Evolutionary conservation across 2,113 vertebrate genomes (phyloP), one percentile per base, ranked within the genome.

Genomic region (Campylorhamphus procurvoides): DNA sequence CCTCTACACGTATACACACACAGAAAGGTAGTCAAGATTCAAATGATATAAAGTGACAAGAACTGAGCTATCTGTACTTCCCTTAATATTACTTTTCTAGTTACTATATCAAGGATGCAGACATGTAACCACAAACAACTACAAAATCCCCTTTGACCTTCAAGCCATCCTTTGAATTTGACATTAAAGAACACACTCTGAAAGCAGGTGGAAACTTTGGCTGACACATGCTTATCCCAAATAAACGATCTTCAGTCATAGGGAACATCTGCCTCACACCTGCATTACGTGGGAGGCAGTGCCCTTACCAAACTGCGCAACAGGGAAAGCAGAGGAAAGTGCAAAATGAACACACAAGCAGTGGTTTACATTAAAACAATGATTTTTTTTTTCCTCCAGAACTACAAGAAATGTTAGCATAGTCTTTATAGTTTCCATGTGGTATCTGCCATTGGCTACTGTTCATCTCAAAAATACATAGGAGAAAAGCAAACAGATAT

Each of bases 201-300:
- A 17, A 77, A 92, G 83, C 85, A 95, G 85, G 55, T 93, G 68
- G 67, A 29, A 16, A 46, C 50, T 93, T 77, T 14, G 39, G 94
- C 83, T 92, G 75, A 92, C 55, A 75, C 18, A 18, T 5, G 20
- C 29, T 86, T 77, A 87, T 64, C 64, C 56, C 76, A 84, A 47
- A 81, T 6, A 93, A 64, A 66, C 53, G 44, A 42, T 47, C 60
- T 67, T 76, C 59, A 63, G 42, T n/a, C 73, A 31, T 7, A 40
- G 59, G 39, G 55, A 93, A 92, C 92, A 97, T 25, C 93, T 95
- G 88, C 60, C 37, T 74, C 94, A 88, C 96, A 96, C 83, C 96
- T 96, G 96, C 68, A 60, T 33, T 14, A 40, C 20, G 89, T 84
- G 64, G 83, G 96, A 93, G 83, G 68, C 69, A 92, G 44, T 60